A percentile compares a stretch with the other conserved stretches of the same genome.
Conservation (phyloP, 2,797 vertebrate genomes). For the Poeciliopsis infans region DNA sequence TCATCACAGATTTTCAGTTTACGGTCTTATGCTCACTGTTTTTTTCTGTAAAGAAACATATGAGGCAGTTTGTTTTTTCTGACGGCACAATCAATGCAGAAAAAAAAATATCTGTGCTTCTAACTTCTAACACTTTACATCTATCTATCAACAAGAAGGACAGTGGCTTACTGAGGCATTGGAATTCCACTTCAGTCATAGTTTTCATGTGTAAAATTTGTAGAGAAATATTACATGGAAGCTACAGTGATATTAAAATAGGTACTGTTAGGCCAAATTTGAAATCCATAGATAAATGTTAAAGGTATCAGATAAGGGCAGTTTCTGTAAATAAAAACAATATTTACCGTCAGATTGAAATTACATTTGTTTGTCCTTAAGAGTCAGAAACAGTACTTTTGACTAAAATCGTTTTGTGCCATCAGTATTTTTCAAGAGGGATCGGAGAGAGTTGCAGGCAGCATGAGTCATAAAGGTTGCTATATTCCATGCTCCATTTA, state of each 20-base stretch:
- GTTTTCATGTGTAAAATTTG: slow-evolving; percentile 10
- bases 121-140: slow-evolving; percentile 26
- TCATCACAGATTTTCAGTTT: slow-evolving; percentile 31
- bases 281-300: background rate
- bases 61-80: slow-evolving; percentile 47
- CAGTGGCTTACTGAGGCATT: slow-evolving; percentile 29
- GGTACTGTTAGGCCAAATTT: background rate
- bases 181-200: slow-evolving; percentile 14
- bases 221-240: slow-evolving; percentile 19
- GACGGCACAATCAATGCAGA: slow-evolving; percentile 42
- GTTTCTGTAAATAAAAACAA: background rate
- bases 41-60: slow-evolving; percentile 46
- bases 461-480: slow-evolving; percentile 45
- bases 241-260: background rate
- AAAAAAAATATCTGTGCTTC: slow-evolving; percentile 28
- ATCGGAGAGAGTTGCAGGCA: slow-evolving; percentile 33
- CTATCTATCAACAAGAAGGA: slow-evolving; percentile 46
- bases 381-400: slow-evolving; percentile 9
- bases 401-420: slow-evolving; percentile 8
- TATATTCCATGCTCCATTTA: slow-evolving; percentile 51
- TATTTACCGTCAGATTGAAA: slow-evolving; percentile 2
- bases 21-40: slow-evolving; percentile 21
- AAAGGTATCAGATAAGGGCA: background rate
- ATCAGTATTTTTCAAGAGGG: slow-evolving; percentile 33
- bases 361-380: slow-evolving; percentile 9